Conservation (phyloP, 2,888 invertebrate species). For the Elmis aenea region DNA sequence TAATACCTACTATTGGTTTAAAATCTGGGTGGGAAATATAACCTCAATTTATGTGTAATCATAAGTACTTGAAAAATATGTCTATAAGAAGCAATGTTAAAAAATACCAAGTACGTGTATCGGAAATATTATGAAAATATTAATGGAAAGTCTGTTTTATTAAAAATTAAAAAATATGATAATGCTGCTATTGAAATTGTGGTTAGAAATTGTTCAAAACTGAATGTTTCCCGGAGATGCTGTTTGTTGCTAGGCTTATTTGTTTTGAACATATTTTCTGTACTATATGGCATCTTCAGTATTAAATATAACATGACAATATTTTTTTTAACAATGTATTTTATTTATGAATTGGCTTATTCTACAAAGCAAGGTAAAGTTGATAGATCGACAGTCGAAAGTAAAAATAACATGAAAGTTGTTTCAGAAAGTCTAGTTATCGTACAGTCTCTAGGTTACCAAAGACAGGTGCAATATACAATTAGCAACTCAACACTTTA, state of each 20-base stretch:
- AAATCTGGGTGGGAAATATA: too few species aligned
- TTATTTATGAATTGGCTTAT: slow-evolving; percentile 25
- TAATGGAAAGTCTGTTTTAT: slow-evolving; percentile 18
- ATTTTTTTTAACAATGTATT: slow-evolving; percentile 17
- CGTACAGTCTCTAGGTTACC: slow-evolving; percentile 42
- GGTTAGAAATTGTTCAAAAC: slow-evolving; percentile 19
- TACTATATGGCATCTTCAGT: slow-evolving; percentile 12
- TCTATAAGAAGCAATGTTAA: too few species aligned
- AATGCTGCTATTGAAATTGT: slow-evolving; percentile 21
- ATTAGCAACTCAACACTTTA: slow-evolving; percentile 36
- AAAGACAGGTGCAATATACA: slow-evolving; percentile 38
- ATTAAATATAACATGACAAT: slow-evolving; percentile 14
- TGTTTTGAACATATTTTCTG: slow-evolving; percentile 18
- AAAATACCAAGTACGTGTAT: too few species aligned
- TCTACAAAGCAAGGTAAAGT: slow-evolving; percentile 36
- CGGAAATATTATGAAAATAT: slow-evolving; percentile 20
- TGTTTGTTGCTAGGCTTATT: slow-evolving; percentile 17
- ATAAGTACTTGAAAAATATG: too few species aligned
- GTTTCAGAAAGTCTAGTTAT: slow-evolving; percentile 39
- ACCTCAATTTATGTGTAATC: too few species aligned
- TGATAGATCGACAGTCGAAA: too few species aligned
- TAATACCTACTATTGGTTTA: too few species aligned
- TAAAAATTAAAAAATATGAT: slow-evolving; percentile 17
- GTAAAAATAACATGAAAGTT: too few species aligned
- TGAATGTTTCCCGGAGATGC: slow-evolving; percentile 16